Evolutionary conservation across 2,888 invertebrate genomes (phyloP).

Genomic region (Tromatobia lineatoria): DNA sequence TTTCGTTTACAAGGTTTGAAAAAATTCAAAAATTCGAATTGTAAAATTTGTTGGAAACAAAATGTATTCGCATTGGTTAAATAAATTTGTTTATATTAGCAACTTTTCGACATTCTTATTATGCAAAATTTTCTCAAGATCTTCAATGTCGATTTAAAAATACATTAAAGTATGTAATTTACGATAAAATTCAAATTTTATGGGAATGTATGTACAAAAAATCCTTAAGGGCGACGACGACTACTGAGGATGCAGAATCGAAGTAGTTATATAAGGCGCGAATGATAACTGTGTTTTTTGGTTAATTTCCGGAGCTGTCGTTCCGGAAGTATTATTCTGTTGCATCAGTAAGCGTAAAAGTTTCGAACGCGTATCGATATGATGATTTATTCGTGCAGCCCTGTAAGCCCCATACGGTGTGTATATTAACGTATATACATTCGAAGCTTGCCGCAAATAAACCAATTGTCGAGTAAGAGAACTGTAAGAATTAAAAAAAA

Average conservation of each 20-base stretch:
- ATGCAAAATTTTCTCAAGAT: no score
- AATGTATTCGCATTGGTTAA: no score
- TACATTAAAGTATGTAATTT: no score
- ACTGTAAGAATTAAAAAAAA: not conserved
- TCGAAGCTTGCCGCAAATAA: conserved; percentile 27
- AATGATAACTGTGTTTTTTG: conserved; percentile 34
- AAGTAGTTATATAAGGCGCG: conserved; percentile 32
- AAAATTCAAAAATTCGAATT: no score
- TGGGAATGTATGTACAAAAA: no score
- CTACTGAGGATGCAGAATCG: conserved; percentile 10
- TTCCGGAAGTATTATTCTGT: not conserved
- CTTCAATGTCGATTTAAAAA: no score
- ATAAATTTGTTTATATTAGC: no score
- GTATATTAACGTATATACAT: conserved; percentile 4
- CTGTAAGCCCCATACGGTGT: not conserved
- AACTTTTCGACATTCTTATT: no score
- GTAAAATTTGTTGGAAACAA: no score
- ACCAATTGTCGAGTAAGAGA: conserved; percentile 11
- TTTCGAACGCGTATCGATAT: conserved; percentile 30
- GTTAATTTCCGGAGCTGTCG: conserved; percentile 10
- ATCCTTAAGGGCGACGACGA: not conserved
- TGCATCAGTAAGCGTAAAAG: conserved; percentile 4
- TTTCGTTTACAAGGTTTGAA: no score
- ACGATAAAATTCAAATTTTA: no score
- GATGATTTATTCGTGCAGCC: conserved; percentile 49